Evolutionary conservation across 2,888 invertebrate species (phyloP), one percentile per base, ranked within the genome.

Genomic region (Heliconius cydno): DNA sequence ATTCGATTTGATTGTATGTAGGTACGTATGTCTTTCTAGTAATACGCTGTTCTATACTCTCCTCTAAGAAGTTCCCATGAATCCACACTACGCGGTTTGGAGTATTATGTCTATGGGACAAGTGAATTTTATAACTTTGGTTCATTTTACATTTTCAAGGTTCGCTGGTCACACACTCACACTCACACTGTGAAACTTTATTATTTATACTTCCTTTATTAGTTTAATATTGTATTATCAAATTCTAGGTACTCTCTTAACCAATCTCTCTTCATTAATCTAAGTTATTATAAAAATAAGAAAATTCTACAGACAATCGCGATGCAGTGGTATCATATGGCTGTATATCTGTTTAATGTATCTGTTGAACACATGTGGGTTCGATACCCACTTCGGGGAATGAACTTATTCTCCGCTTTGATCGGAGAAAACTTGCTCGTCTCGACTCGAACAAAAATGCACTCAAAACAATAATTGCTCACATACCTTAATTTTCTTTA

Each of bases 71-170:
- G 73, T 79, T 77, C 81, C 79, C 79, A 77, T 74, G 70, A 71
- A 77, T 70, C 66, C 52, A 81, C 73, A 79, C 75, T 46, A 15
- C 75, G 79, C 38, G 81, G 77, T 75, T 79, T 65, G 9, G 60
- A 34, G 67, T 77, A 71, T 79, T 76, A 76, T 67, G 34, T 46
- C 70, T 71, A 78, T 52, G 63, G 41, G 71, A 67, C 76, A 60
- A 76, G 72, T 79, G 60, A 71, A 67, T 72, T 72, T 66, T 76
- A 66, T 38, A 71, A 38, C 28, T 79, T 52, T 34, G 30, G 63
- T 25, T 76, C 25, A 57, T 63, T 63, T 79, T 76, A 79, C 78
- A 74, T 41, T 73, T 60, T 73, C 25, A 25, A 78, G 57, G 52
- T 67, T 28, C 68, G 34, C 25, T 76, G 67, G 25, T n/a, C 77